Conservation (phyloP, 1,140 invertebrate species). For the Idris sp. region DNA sequence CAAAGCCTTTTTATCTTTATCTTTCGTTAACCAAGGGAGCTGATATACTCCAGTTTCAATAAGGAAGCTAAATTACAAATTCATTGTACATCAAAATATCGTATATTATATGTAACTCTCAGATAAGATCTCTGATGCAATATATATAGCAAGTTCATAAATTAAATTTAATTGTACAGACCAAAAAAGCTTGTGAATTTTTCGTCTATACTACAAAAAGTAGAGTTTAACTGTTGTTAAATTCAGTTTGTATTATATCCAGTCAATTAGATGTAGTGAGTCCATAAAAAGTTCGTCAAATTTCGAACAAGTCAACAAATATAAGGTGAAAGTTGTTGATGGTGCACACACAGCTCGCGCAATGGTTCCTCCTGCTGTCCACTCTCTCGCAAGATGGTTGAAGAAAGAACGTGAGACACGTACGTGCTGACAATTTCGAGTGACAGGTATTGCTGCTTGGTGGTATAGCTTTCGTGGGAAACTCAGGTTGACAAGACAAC, state of each 20-base stretch:
- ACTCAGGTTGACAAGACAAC: slow-evolving; percentile 56
- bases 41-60: slow-evolving; percentile 56
- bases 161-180: too few species aligned
- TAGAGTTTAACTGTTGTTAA: too few species aligned
- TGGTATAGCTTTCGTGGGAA: slow-evolving; percentile 58
- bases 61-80: slow-evolving; percentile 10
- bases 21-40: slow-evolving; percentile 65
- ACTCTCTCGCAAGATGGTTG: slow-evolving; percentile 57
- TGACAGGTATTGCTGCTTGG: slow-evolving; percentile 61
- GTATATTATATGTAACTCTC: too few species aligned
- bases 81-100: slow-evolving; percentile 15
- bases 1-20: slow-evolving; percentile 63
- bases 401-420: slow-evolving; percentile 52
- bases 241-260: too few species aligned
- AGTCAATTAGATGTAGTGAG: too few species aligned
- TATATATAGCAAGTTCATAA: too few species aligned
- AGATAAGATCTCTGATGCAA: too few species aligned
- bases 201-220: too few species aligned
- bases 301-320: slow-evolving; percentile 18
- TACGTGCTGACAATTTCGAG: slow-evolving; percentile 62
- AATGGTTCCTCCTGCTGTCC: slow-evolving; percentile 60
- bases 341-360: slow-evolving; percentile 31
- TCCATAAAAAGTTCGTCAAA: slow-evolving; percentile 14
- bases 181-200: too few species aligned
- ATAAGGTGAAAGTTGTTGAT: slow-evolving; percentile 48